A percentile compares a stretch with the other conserved stretches of the same genome.
These are phyloP conservation scores for Tanypteryx hageni DNA, from an alignment of 2,888 invertebrate species.

Conservation along the genomic window DNA sequence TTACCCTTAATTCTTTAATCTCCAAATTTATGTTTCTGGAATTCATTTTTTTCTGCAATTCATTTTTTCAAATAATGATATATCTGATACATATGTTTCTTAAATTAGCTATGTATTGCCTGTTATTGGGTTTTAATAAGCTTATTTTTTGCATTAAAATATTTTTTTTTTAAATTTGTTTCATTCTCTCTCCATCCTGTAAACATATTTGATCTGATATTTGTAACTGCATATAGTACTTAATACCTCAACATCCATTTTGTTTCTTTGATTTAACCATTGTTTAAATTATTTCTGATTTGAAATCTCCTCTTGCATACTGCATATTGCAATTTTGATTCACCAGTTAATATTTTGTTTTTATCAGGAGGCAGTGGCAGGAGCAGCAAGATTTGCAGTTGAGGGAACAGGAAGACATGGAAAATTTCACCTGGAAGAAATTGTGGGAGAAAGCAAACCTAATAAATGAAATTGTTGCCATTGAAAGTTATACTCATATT, in stretches of 20 bases:
- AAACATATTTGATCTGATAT: neutral
- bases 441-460: neutral
- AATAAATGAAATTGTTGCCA: neutral
- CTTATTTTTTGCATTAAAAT: neutral
- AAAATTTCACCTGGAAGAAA: conserved; percentile 74
- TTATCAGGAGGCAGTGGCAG: conserved; percentile 79
- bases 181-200: neutral
- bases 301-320: neutral
- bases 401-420: conserved; percentile 84
- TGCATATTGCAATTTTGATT: neutral
- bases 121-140: neutral
- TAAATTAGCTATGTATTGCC: neutral
- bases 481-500: too few relatives aligned
- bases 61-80: too few relatives aligned
- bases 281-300: neutral
- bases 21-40: too few relatives aligned
- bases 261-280: neutral
- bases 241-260: neutral
- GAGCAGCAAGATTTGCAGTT: conserved; percentile 83
- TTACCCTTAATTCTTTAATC: too few relatives aligned
- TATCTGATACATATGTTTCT: neutral
- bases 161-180: neutral
- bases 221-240: too few relatives aligned
- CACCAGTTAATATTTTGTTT: neutral
- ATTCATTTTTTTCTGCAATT: too few relatives aligned